A percentile compares a stretch with the other conserved stretches of the same genome.
Evolutionary conservation across 2,797 vertebrate species (phyloP).

Genomic region (Rhabdomys pumilio): DNA sequence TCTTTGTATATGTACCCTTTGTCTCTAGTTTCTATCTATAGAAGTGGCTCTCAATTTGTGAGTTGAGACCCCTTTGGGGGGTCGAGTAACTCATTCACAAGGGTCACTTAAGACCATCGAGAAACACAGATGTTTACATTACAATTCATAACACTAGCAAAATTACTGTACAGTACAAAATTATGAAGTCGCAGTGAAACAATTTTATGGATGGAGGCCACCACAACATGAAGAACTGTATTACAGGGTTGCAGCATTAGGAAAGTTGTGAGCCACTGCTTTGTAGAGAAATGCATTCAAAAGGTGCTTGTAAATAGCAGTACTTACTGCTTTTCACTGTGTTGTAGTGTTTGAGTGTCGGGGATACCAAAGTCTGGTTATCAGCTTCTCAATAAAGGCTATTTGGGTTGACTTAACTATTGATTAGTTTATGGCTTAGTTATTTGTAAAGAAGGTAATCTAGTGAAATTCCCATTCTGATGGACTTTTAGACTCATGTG

Average conservation of each 20-base stretch:
- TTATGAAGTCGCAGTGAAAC: not conserved
- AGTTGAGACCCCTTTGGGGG: not conserved
- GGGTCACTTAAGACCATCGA: not conserved
- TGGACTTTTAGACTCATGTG: slow-evolving; percentile 42
- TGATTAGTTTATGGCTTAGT: not conserved
- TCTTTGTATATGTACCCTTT: not conserved
- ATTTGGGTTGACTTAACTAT: not conserved
- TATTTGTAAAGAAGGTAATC: not conserved
- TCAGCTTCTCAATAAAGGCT: not conserved
- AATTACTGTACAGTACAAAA: not conserved
- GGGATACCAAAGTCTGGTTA: not conserved
- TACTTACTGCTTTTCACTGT: not conserved
- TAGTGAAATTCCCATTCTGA: not conserved
- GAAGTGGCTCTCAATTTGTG: not conserved
- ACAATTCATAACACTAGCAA: not conserved
- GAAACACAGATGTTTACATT: not conserved
- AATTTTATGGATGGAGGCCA: not conserved
- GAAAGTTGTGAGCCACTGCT: not conserved
- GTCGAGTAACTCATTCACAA: not conserved
- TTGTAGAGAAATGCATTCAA: not conserved
- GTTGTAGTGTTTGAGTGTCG: not conserved
- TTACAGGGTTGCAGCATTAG: not conserved
- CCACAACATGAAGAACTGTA: not conserved
- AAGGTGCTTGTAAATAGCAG: not conserved
- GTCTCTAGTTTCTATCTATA: not conserved